These are phyloP conservation scores for Hyles vespertilio DNA, from an alignment of 1,140 invertebrate species.

Conservation along the genomic window DNA sequence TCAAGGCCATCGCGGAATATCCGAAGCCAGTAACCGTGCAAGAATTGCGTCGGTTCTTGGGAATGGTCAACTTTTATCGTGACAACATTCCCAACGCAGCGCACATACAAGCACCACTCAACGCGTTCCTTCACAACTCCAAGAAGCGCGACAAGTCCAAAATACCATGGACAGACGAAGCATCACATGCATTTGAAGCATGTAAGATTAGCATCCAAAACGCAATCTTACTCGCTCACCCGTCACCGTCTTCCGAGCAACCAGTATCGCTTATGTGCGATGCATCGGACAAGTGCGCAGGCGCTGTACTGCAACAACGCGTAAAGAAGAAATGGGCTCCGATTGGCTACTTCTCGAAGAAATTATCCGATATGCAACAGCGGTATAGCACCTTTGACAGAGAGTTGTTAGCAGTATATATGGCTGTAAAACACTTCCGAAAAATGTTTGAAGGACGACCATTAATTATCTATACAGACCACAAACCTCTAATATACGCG, in stretches of 20 bases:
- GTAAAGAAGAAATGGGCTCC: constrained; percentile 9
- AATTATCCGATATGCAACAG: constrained; percentile 8
- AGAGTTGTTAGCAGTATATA: constrained; percentile 15
- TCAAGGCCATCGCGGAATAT: constrained; percentile 25
- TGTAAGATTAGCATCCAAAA: constrained; percentile 49
- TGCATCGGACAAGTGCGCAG: constrained; percentile 4
- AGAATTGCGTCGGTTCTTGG: constrained; percentile 43
- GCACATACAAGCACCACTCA: constrained; percentile 27
- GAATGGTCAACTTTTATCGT: constrained; percentile 42
- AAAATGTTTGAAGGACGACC: constrained; percentile 9
- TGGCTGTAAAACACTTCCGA: constrained; percentile 6
- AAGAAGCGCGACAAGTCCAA: constrained; percentile 29
- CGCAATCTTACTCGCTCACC: constrained; percentile 31
- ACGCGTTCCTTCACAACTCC: constrained; percentile 24
- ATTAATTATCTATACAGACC: constrained; percentile 7
- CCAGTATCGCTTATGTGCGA: constrained; percentile 6
- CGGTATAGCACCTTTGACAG: constrained; percentile 11
- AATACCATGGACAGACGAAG: constrained; percentile 30
- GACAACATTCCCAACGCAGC: constrained; percentile 28
- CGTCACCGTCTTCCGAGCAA: constrained; percentile 1
- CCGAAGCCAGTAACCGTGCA: constrained; percentile 24
- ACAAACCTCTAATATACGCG: constrained; percentile 5
- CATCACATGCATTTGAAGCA: constrained; percentile 39
- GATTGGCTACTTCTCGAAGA: constrained; percentile 12
- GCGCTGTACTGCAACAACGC: constrained; percentile 16